Conservation (phyloP, 2,113 vertebrate species). For the Strigops habroptila region DNA sequence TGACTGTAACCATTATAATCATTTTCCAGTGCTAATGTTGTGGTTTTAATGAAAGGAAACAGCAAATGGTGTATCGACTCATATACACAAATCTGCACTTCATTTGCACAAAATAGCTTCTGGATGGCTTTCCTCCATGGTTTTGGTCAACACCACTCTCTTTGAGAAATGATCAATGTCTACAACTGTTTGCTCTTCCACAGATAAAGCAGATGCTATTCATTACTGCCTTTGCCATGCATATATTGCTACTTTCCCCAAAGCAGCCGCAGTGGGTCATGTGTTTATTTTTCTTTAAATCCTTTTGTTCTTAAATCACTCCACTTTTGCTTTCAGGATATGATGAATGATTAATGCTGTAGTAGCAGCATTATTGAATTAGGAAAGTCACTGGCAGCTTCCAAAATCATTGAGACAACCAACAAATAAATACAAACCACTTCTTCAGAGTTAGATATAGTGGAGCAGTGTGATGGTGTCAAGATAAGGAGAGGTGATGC, state of each 20-base stretch:
- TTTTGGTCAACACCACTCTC: conserved; percentile 71
- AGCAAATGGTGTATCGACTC: conserved; percentile 73
- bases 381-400: conserved; percentile 43
- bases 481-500: background rate
- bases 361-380: conserved; percentile 40
- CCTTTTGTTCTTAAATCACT: conserved; percentile 62
- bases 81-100: conserved; percentile 80
- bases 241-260: conserved; percentile 63
- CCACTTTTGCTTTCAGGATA: conserved; percentile 52
- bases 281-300: conserved; percentile 64
- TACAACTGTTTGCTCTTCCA: conserved; percentile 71
- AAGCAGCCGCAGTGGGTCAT: conserved; percentile 57
- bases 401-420: conserved; percentile 39
- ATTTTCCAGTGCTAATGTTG: conserved; percentile 77
- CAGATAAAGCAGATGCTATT: conserved; percentile 85
- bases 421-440: conserved; percentile 52
- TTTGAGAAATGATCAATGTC: conserved; percentile 81
- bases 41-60: conserved; percentile 83
- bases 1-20: conserved; percentile 84
- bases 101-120: conserved; percentile 83
- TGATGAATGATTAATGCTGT: conserved; percentile 59
- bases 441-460: background rate
- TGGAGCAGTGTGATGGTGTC: background rate
- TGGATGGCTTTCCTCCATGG: conserved; percentile 71
- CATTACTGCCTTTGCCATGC: conserved; percentile 77